Conservation (phyloP, 1,140 invertebrate genomes). For the Rhizoglyphus robini region DNA sequence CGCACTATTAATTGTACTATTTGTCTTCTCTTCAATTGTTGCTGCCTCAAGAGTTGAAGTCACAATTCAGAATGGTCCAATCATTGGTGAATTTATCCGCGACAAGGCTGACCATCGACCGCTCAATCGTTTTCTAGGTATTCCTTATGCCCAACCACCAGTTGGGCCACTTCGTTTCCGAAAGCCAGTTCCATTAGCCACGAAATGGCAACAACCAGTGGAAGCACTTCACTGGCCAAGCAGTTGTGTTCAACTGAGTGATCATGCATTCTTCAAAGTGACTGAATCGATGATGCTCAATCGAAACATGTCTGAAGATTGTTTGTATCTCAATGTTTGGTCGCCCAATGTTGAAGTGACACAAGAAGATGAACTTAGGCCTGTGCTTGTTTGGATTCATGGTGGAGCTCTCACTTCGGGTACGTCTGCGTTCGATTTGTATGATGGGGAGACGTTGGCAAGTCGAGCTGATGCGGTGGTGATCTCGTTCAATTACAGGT, state of each 20-base stretch:
- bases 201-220: conserved; percentile 22
- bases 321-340: conserved; percentile 34
- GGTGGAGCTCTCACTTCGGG: conserved; percentile 18
- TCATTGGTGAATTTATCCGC: no score
- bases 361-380: background rate
- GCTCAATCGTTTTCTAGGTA: conserved; percentile 21
- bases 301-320: conserved; percentile 40
- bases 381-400: conserved; percentile 23
- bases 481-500: conserved; percentile 42
- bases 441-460: conserved; percentile 62
- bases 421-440: conserved; percentile 1
- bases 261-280: no score
- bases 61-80: no score
- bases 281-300: no score
- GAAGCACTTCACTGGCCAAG: conserved; percentile 1
- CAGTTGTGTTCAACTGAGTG: background rate
- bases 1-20: no score
- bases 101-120: no score
- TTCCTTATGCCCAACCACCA: conserved; percentile 29
- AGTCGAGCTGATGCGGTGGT: conserved; percentile 48
- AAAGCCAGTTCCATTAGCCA: background rate
- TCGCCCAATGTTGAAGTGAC: conserved; percentile 23
- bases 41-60: no score
- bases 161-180: conserved; percentile 24
- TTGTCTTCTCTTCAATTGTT: no score